Evolutionary conservation across 2,888 invertebrate genomes (phyloP), one percentile per base, ranked within the genome.

Genomic region (Emmelina monodactyla): DNA sequence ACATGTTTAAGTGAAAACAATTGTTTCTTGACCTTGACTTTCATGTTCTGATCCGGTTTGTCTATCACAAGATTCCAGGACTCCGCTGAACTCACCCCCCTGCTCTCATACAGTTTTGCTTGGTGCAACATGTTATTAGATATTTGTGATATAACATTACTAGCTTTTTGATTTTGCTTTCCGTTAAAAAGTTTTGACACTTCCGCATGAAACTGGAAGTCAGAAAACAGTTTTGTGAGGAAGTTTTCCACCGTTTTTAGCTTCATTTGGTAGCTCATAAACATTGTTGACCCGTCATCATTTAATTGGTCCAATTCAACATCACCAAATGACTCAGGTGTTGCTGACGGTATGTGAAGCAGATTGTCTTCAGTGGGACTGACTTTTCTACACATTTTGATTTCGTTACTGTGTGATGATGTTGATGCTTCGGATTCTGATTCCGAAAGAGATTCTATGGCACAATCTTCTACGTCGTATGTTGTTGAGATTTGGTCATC

Each of bases 191-290:
- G 49, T 50, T 75, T 78, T 0, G 78, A 72, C 0, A 78, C 68
- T 42, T 78, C 70, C 39, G 78, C 70, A 34, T 76, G 75, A 32
- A 75, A 79, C 37, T 69, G 62, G 36, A 78, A 75, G 31, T 79
- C 75, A 0, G 57, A 43, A 0, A 79, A 46, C 14, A 79, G 30
- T 19, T 72, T 67, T 37, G 68, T 68, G 1, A 78, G 43, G 0
- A 67, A 42, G 25, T 44, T 42, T 28, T 75, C 72, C 11, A 72
- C 45, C 38, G 70, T 70, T 31, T 73, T 69, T 3, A 79, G 49
- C 36, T 63, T 66, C 37, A 53, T 53, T 44, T 73, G 67, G 40
- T 75, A 79, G 31, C 60, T 58, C 0, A 59, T 37, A 0, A 79
- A 54, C 16, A 75, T 41, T 3, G 50, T 53, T 2, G 61, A 40